phyloP scores from a whole-genome alignment of 2,113 vertebrate species.

The Phaethon lepturus region DNA sequence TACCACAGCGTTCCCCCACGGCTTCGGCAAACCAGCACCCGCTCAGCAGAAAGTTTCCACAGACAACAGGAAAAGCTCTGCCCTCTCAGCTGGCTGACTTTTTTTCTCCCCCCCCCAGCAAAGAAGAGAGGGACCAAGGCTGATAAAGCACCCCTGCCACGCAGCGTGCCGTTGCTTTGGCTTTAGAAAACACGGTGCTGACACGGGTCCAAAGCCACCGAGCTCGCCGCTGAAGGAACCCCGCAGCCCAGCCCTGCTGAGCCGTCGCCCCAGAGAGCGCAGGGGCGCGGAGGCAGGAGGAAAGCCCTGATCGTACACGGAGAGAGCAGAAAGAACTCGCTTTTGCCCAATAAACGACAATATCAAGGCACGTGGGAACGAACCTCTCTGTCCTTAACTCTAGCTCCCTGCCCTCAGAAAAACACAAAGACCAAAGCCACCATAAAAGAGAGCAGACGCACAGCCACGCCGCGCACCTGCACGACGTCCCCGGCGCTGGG shows the following conservation, averaged over 20 bases:
- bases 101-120: not conserved
- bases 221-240: not conserved
- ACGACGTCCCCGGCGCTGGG: not conserved
- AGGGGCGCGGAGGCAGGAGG: rapidly evolving
- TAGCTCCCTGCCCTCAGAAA: not conserved
- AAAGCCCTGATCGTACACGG: rapidly evolving
- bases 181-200: not conserved
- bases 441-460: not conserved
- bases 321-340: not conserved
- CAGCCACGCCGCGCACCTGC: rapidly evolving
- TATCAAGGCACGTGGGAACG: not conserved
- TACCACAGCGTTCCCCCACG: not conserved
- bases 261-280: not conserved
- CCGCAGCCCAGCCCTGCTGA: not conserved
- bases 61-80: not conserved
- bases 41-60: not conserved
- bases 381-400: not conserved
- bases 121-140: not conserved
- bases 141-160: not conserved
- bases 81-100: not conserved
- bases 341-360: not conserved
- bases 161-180: not conserved
- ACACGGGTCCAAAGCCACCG: not conserved
- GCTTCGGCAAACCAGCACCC: not conserved
- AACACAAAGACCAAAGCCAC: not conserved